Evolutionary conservation across 2,113 vertebrate species (phyloP), one percentile per base, ranked within the genome.

Genomic region (Podiceps cristatus): DNA sequence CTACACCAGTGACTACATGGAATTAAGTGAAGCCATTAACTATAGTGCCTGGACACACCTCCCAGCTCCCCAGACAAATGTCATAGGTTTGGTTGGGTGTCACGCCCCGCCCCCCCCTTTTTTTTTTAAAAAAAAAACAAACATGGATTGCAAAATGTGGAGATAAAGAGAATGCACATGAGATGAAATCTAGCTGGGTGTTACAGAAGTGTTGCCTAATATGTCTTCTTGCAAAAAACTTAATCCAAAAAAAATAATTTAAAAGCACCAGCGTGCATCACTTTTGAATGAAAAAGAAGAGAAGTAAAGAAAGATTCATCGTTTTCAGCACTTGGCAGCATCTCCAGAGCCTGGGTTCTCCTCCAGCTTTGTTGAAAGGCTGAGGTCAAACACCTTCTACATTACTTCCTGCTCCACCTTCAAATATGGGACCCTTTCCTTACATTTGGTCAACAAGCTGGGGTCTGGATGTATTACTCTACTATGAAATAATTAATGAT

Each of bases 121-220:
- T 45, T 82, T 87, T 19, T 44, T 85, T 18, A 13, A 33, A 37
- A 37, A 37, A 37, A 37, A 90, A 37, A 11, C 15, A 74, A 86
- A 79, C 27, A 74, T 7, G 31, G 22, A 94, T 96, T 95, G 82
- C 68, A 89, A 94, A 92, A 93, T 88, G 28, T 71, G 44, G 33
- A 75, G 82, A 86, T 49, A 94, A 95, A 80, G 64, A 76, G 25
- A 92, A 91, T 63, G 56, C 60, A 96, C 93, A 93, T 83, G 52
- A 91, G 44, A 72, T 68, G 3, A 83, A 92, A 93, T 56, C 60
- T 19, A 77, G 13, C 47, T 91, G 79, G 9, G n/a, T 63, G 44
- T 92, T 95, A 84, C 60, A 60, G 49, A 86, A 84, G 14, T 53
- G 14, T 93, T 94, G 95, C 88, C 42, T 84, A 93, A 94, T 29